A percentile compares a stretch with the other conserved stretches of the same genome.
These are phyloP conservation scores for Onchidella celtica DNA, from an alignment of 2,888 invertebrate genomes.

Conservation along the genomic window DNA sequence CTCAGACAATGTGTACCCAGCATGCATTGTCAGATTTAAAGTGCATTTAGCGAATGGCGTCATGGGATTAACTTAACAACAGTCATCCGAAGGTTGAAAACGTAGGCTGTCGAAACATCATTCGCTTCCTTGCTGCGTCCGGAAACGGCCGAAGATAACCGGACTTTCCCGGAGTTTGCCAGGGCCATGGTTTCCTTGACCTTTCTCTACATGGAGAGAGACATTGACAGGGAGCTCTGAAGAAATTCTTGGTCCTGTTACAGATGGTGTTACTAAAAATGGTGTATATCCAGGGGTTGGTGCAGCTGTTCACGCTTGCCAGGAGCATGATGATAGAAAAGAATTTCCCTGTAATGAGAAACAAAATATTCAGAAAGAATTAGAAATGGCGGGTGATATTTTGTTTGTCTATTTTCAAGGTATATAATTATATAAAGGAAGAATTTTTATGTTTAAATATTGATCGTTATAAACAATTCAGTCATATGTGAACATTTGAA, in stretches of 20 bases:
- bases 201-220: not conserved
- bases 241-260: constrained; percentile 22
- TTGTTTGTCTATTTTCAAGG: too few relatives aligned
- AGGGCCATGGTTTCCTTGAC: not conserved
- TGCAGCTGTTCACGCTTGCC: constrained; percentile 86
- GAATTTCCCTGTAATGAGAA: constrained; percentile 61
- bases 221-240: constrained; percentile 18
- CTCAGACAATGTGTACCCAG: too few relatives aligned
- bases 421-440: not conserved
- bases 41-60: too few relatives aligned
- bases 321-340: constrained; percentile 74
- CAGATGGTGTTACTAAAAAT: constrained; percentile 79
- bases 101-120: not conserved
- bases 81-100: constrained; percentile 21
- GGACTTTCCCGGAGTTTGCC: not conserved
- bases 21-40: too few relatives aligned
- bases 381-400: too few relatives aligned
- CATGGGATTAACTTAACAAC: too few relatives aligned
- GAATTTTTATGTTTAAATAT: too few relatives aligned
- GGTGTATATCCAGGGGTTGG: constrained; percentile 84
- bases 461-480: too few relatives aligned
- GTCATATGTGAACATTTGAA: too few relatives aligned
- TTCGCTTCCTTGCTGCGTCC: not conserved
- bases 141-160: not conserved
- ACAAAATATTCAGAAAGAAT: too few relatives aligned